Base-by-base conservation (phyloP, 2,113 vertebrate genomes). In the Bostrychus sinensis region DNA sequence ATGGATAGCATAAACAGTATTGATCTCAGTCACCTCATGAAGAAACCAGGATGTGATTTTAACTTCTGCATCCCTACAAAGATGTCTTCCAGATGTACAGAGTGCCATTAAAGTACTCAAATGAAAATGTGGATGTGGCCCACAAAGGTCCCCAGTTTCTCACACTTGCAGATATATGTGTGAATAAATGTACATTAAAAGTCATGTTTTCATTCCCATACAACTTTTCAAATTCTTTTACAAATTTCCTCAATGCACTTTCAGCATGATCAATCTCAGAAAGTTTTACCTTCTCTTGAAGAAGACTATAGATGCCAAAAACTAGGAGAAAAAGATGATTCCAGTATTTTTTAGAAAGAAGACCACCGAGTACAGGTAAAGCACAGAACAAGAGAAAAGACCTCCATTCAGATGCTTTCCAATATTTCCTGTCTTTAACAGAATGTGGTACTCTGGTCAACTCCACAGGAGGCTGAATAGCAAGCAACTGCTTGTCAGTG, bases 41-140 rank as follows among this genome's bases (percentile, higher is more conserved):
- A n/a, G n/a, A n/a, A n/a, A n/a, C n/a, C n/a, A n/a, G n/a, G n/a
- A n/a, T n/a, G n/a, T n/a, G n/a, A n/a, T n/a, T n/a, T n/a, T n/a
- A n/a, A n/a, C n/a, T n/a, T n/a, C n/a, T n/a, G n/a, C n/a, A n/a
- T n/a, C n/a, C n/a, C n/a, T n/a, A n/a, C n/a, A n/a, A n/a, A n/a
- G n/a, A n/a, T n/a, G n/a, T n/a, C n/a, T n/a, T n/a, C n/a, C n/a
- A n/a, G n/a, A n/a, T n/a, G n/a, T n/a, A n/a, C n/a, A n/a, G n/a
- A n/a, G 58, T 62, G 6, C 32, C 42, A 56, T 71, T 71, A 70
- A 56, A 70, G 25, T 30, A 70, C 30, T 70, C 50, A 62, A 46
- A 70, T 70, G 48, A 22, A 45, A 62, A 70, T 5, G 57, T 70
- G n/a, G 66, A 55, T 55, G 57, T 62, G 55, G 57, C 57, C 57